These are phyloP conservation scores for Holacanthella duospinosa DNA, from an alignment of 2,888 invertebrate genomes.

Conservation along the genomic window DNA sequence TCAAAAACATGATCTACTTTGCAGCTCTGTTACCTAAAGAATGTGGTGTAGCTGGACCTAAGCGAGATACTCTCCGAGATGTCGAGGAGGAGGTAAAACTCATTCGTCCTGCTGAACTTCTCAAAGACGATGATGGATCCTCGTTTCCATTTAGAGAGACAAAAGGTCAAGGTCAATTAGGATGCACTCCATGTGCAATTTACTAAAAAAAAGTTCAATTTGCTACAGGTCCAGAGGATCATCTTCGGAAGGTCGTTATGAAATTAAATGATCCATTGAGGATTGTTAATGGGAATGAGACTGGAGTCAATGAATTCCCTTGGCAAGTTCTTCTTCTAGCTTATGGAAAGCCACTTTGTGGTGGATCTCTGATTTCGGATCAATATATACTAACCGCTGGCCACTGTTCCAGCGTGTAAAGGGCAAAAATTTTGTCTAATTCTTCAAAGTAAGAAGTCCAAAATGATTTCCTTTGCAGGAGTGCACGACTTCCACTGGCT, in stretches of 20 bases:
- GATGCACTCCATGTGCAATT: neutral
- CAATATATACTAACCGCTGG: constrained; percentile 31
- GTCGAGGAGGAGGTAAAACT: neutral
- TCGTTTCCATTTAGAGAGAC: neutral
- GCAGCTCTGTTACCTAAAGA: neutral
- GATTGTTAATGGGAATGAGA: constrained; percentile 32
- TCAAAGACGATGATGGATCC: neutral
- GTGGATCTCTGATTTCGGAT: constrained; percentile 26
- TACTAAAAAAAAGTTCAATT: too few species aligned
- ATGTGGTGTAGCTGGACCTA: neutral
- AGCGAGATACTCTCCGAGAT: neutral
- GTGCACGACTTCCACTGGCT: constrained; percentile 21
- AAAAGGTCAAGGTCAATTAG: neutral
- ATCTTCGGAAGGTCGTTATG: constrained; percentile 19
- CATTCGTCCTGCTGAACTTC: neutral
- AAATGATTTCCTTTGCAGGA: constrained; percentile 3
- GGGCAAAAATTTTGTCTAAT: too few species aligned
- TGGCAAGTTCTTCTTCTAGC: constrained; percentile 31
- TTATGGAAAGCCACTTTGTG: constrained; percentile 29
- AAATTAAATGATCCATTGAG: constrained; percentile 10
- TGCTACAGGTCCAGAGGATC: constrained; percentile 20
- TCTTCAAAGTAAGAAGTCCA: too few species aligned
- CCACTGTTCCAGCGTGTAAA: constrained; percentile 32
- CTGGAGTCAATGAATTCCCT: constrained; percentile 32
- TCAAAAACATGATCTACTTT: neutral